Percentiles rank a stretch among this genome's conserved stretches.
Conservation (phyloP, 2,797 vertebrate genomes). For the Semotilus atromaculatus region DNA sequence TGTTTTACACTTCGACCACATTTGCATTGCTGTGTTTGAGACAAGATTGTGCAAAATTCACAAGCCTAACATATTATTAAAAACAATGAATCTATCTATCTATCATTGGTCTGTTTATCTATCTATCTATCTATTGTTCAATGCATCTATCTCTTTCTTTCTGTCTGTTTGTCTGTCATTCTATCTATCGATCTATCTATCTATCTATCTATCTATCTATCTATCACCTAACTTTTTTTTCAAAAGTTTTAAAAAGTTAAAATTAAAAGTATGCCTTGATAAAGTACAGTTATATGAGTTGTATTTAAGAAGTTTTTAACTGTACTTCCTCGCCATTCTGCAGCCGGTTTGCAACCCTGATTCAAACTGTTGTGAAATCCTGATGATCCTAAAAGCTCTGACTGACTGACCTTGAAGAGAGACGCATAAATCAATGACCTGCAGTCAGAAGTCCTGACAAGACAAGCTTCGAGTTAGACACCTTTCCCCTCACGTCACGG, state of each 20-base stretch:
- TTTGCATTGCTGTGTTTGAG: not conserved
- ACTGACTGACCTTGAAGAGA: slow-evolving; percentile 32
- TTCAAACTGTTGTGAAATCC: not conserved
- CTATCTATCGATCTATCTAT: not conserved
- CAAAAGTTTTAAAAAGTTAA: not conserved
- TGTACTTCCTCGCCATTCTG: not conserved
- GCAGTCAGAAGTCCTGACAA: not conserved
- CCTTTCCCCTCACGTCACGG: not conserved
- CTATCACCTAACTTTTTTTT: not conserved
- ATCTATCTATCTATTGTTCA: no score
- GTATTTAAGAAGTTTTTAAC: not conserved
- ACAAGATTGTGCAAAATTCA: not conserved
- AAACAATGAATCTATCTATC: no score
- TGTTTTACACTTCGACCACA: not conserved
- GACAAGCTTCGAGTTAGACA: not conserved
- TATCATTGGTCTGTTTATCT: no score
- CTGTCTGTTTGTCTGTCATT: accelerated
- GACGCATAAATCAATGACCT: slow-evolving; percentile 18
- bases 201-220: not conserved
- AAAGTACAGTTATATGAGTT: no score
- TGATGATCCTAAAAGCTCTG: not conserved
- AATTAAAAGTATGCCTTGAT: not conserved
- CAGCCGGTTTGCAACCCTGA: not conserved
- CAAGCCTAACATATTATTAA: not conserved
- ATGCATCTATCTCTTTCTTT: no score